These are phyloP conservation scores for Dermatemys mawii DNA, from an alignment of 2,113 vertebrate species.

Conservation along the genomic window DNA sequence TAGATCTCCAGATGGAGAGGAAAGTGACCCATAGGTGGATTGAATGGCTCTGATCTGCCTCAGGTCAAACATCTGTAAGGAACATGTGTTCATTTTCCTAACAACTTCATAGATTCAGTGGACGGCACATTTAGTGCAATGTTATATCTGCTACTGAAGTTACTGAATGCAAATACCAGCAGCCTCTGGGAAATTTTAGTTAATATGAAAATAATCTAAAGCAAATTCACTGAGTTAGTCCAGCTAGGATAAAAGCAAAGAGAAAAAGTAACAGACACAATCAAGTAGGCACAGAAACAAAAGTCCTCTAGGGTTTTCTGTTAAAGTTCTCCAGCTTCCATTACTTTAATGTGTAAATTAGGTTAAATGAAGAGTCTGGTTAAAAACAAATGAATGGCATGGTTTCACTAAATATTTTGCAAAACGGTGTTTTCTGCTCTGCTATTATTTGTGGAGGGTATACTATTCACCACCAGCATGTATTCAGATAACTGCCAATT, in stretches of 20 bases:
- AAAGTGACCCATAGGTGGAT: conserved; percentile 56
- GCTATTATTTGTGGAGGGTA: not conserved
- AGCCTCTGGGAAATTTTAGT: conserved; percentile 72
- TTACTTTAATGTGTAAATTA: conserved; percentile 46
- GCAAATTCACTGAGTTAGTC: conserved; percentile 49
- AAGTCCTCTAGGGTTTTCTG: conserved; percentile 50
- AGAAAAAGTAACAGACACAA: conserved; percentile 54
- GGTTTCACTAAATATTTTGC: conserved; percentile 3
- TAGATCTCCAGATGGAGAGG: conserved; percentile 45
- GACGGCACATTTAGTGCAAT: conserved; percentile 41
- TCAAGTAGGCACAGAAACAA: conserved; percentile 59
- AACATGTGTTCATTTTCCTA: conserved; percentile 56
- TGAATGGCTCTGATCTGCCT: conserved; percentile 37
- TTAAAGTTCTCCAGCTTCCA: conserved; percentile 43
- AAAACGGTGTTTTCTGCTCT: not conserved
- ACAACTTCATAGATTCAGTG: conserved; percentile 47
- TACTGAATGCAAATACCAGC: conserved; percentile 64
- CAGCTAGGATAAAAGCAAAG: conserved; percentile 58
- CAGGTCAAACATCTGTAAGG: conserved; percentile 64
- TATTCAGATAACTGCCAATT: not conserved
- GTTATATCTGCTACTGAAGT: conserved; percentile 67
- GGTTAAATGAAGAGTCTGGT: conserved; percentile 17
- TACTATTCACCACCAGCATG: not conserved
- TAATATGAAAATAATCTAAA: conserved; percentile 75
- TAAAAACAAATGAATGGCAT: conserved; percentile 15